Percentiles rank a stretch among this genome's conserved stretches.
phyloP scores from a whole-genome alignment of 2,888 invertebrate species.

The Hedya salicella region DNA sequence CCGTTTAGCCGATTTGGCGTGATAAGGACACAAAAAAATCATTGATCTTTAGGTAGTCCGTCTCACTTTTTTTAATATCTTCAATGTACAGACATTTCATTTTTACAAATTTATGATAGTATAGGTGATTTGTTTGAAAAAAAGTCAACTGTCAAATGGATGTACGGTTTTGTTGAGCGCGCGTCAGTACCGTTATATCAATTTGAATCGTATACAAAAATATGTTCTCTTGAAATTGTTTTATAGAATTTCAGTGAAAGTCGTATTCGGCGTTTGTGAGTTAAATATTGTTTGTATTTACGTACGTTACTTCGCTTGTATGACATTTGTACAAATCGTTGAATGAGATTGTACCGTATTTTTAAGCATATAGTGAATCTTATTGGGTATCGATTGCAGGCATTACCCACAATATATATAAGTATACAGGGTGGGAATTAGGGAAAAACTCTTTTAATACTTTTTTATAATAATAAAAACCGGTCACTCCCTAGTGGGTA shows the following conservation, averaged over 20 bases:
- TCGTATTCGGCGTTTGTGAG: conserved; percentile 54
- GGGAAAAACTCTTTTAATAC: no score
- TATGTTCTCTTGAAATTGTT: conserved; percentile 36
- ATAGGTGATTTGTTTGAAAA: background rate
- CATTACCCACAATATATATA: background rate
- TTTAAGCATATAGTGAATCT: conserved; percentile 7
- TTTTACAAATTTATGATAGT: no score
- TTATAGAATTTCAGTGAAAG: conserved; percentile 45
- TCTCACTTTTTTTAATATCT: no score
- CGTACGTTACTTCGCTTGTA: conserved; percentile 37
- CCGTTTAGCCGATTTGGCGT: no score
- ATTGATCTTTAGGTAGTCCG: no score
- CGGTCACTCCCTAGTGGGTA: no score
- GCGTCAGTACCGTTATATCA: conserved; percentile 30
- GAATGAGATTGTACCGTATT: conserved; percentile 31
- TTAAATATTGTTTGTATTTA: conserved; percentile 51
- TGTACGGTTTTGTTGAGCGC: conserved; percentile 20
- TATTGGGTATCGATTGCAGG: conserved; percentile 2
- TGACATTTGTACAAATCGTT: conserved; percentile 38
- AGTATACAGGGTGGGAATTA: background rate
- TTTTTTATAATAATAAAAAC: no score
- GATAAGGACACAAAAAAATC: no score
- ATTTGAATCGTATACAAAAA: conserved; percentile 29
- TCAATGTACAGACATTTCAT: no score
- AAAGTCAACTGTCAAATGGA: conserved; percentile 16